A percentile compares a stretch with the other conserved stretches of the same genome.
Evolutionary conservation across 2,797 vertebrate species (phyloP).

Genomic region (Sparidentex hasta): DNA sequence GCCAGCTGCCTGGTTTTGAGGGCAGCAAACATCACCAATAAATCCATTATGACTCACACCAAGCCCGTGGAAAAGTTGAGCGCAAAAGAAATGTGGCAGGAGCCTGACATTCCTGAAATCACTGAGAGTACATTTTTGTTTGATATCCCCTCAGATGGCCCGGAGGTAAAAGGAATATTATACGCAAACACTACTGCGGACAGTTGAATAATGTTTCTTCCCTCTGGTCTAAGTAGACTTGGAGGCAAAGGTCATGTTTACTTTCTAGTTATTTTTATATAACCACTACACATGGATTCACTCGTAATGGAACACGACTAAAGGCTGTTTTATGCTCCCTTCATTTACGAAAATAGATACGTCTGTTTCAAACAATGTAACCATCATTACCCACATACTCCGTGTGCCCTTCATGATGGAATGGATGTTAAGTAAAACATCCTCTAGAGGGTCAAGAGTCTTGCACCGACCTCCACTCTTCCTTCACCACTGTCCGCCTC

Average conservation of each 20-base stretch:
- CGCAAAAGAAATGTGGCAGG: neutral
- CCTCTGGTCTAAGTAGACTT: neutral
- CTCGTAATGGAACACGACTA: too few species aligned
- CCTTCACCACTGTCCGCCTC: too few species aligned
- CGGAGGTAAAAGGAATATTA: neutral
- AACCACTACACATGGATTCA: neutral
- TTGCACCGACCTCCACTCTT: too few species aligned
- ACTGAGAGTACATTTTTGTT: too few species aligned
- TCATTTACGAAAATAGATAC: too few species aligned
- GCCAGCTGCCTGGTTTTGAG: constrained; percentile 6
- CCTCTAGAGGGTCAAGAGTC: too few species aligned
- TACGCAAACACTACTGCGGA: neutral
- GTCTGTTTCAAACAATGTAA: too few species aligned
- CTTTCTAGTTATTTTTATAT: neutral
- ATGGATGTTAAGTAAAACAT: too few species aligned
- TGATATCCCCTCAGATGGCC: too few species aligned
- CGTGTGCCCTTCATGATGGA: too few species aligned
- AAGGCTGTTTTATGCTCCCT: too few species aligned
- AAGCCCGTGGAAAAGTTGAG: neutral
- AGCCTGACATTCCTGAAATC: neutral
- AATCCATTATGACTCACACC: constrained; percentile 8
- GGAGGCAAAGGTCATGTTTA: neutral
- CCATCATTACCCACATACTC: too few species aligned
- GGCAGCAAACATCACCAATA: constrained; percentile 12
- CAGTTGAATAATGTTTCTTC: neutral